Evolutionary conservation across 2,113 vertebrate genomes (phyloP).

Genomic region (Onychostoma macrolepis): DNA sequence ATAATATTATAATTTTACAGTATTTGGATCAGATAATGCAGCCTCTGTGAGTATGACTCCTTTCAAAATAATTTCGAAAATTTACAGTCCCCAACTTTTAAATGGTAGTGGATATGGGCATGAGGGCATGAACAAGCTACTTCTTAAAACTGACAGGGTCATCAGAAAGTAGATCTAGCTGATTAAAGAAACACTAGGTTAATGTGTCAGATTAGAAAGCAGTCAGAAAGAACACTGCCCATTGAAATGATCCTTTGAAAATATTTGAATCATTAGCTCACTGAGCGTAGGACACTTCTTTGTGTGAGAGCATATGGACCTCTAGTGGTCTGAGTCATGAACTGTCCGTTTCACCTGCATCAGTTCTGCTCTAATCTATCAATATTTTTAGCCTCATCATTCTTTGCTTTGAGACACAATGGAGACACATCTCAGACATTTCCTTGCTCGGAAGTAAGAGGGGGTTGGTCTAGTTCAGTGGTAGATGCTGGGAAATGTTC

Average conservation of each 20-base stretch:
- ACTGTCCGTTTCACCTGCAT: neutral
- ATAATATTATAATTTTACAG: neutral
- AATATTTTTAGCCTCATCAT: neutral
- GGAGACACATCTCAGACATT: neutral
- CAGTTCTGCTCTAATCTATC: neutral
- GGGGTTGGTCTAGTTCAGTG: neutral
- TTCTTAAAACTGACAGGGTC: neutral
- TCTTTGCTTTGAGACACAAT: neutral
- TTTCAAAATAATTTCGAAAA: neutral
- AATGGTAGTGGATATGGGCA: neutral
- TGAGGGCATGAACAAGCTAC: neutral
- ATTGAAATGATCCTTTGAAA: neutral
- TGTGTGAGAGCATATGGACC: neutral
- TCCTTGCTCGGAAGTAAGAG: neutral
- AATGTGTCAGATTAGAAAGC: neutral
- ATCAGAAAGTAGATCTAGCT: constrained; percentile 1
- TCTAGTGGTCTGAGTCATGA: neutral
- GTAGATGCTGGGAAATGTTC: neutral
- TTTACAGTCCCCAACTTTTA: neutral
- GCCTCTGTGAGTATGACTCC: neutral
- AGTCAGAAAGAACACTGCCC: neutral
- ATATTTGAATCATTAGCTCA: neutral
- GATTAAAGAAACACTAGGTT: constrained; percentile 14
- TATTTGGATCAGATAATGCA: neutral
- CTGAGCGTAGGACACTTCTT: neutral